A percentile compares a stretch with the other conserved stretches of the same genome.
Conservation (phyloP, 2,113 vertebrate species). For the Chloroceryle aenea region DNA sequence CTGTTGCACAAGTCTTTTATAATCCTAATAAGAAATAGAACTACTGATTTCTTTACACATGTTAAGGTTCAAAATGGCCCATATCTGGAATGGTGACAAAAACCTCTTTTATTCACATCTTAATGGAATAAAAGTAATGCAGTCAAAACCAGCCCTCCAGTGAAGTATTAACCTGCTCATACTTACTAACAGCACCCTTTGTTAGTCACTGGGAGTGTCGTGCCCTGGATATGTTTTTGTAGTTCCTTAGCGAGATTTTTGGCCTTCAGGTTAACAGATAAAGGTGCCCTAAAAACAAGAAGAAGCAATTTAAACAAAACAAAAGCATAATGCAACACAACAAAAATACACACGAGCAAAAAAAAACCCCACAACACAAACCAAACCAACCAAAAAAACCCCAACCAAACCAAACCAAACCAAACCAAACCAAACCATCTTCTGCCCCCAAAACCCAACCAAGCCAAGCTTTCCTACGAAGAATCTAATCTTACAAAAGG, state of each 20-base stretch:
- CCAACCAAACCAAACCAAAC: neutral
- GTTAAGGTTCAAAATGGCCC: neutral
- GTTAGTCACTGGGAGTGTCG: constrained; percentile 78
- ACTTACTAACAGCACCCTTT: constrained; percentile 90
- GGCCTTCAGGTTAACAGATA: constrained; percentile 82
- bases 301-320: neutral
- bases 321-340: neutral
- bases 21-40: neutral
- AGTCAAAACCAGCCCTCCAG: neutral
- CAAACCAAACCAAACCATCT: neutral
- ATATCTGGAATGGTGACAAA: neutral
- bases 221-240: constrained; percentile 81
- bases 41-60: neutral
- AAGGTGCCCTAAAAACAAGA: constrained; percentile 74
- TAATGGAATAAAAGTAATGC: neutral
- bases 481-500: neutral
- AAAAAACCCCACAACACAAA: no score
- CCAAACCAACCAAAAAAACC: neutral
- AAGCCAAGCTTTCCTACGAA: neutral
- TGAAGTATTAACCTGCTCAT: neutral
- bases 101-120: neutral
- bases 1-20: neutral
- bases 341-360: no score
- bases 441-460: no score
- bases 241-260: constrained; percentile 81